Evolutionary conservation across 2,888 invertebrate species (phyloP).

Genomic region (Trissonchulus latispiculum): DNA sequence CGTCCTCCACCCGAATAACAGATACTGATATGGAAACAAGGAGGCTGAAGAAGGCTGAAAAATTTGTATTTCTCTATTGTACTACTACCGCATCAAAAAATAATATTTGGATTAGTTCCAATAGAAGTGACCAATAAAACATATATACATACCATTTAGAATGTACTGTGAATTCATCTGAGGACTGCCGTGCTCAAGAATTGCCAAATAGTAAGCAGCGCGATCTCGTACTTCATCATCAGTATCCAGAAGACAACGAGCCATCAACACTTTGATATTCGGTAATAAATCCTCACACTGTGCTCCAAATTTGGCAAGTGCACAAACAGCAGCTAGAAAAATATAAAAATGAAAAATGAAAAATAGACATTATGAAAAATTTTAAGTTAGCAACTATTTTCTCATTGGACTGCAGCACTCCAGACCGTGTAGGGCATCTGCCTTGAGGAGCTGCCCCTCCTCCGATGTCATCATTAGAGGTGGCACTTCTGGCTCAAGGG

Average conservation of each 20-base stretch:
- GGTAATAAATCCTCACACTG: conserved; percentile 74
- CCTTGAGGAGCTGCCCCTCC: too few relatives aligned
- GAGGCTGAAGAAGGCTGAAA: too few relatives aligned
- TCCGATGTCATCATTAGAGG: too few relatives aligned
- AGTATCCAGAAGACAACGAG: conserved; percentile 82
- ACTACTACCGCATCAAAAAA: background rate
- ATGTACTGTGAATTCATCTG: conserved; percentile 62
- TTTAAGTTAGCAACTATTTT: too few relatives aligned
- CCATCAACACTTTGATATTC: conserved; percentile 66
- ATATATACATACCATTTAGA: conserved; percentile 34
- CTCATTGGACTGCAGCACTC: too few relatives aligned
- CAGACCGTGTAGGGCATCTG: too few relatives aligned
- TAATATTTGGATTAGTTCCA: background rate
- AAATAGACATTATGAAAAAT: too few relatives aligned
- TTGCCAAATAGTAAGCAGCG: conserved; percentile 84
- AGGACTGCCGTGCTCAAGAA: conserved; percentile 57
- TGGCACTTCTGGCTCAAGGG: too few relatives aligned
- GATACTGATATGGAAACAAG: too few relatives aligned
- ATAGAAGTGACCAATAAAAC: conserved; percentile 4
- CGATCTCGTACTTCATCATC: conserved; percentile 98
- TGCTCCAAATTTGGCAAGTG: conserved; percentile 94
- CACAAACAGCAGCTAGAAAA: conserved; percentile 76
- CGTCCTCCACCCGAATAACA: too few relatives aligned
- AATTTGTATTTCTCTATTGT: background rate
- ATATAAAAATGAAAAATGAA: too few relatives aligned